Base-by-base conservation (phyloP, 2,888 invertebrate species). In the Encarsia formosa region DNA sequence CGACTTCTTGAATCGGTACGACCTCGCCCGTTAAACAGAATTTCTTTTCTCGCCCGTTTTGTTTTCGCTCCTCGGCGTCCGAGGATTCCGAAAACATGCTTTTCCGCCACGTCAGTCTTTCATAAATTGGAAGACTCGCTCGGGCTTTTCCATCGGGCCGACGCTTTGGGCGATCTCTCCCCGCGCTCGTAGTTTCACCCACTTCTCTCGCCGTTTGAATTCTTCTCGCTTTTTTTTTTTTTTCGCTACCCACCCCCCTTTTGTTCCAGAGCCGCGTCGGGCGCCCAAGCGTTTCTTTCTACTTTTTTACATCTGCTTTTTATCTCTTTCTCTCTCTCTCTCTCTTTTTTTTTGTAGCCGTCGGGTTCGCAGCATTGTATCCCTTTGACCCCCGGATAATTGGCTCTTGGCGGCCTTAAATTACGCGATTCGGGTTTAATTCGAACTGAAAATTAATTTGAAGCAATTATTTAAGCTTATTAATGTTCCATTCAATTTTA, bases 191-290 rank as follows among this genome's bases (percentile, higher is more conserved):
- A 29, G 8, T 29, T 29, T 29, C n/a, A 11, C 32, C 20, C n/a
- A 20, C 24, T 24, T 37, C 26, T n/a, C 24, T 32, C n/a, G 39
- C 20, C 23, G 43, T 24, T 44, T 39, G 24, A 32, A 39, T 50
- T 50, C 34, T 43, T 39, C 24, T 37, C 29, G 37, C n/a, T 23
- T 32, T 32, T 35, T 8, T 35, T 26, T 18, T 6, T 26, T 26
- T 26, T 26, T 8, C 26, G 26, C 5, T 26, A 5, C 26, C 11
- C 11, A 8, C 35, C 18, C 35, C 8, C 8, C 16, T 13, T 9
- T 13, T 4, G 22, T 42, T 26, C 15, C 13, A 24, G 15, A 38
- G 8, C 37, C 18, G 4, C 13, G 11, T 26, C n/a, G 16, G 15
- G 11, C 23, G 8, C 23, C n/a, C n/a, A n/a, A n/a, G 6, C 6